A percentile compares a stretch with the other conserved stretches of the same genome.
phyloP scores from a whole-genome alignment of 2,888 invertebrate genomes.

The Onchidella celtica region DNA sequence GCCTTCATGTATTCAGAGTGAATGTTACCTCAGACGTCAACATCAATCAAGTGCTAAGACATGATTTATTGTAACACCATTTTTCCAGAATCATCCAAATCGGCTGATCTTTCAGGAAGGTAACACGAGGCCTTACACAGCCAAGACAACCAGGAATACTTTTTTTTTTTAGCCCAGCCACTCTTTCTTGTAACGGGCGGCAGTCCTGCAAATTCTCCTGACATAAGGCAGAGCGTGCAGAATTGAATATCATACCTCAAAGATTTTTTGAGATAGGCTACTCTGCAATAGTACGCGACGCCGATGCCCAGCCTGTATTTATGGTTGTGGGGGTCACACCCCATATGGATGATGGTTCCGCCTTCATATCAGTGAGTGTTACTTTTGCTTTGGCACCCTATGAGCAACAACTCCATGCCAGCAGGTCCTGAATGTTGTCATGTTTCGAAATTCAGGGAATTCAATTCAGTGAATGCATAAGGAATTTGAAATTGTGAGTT shows the following conservation, averaged over 20 bases:
- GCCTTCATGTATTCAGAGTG: conserved; percentile 21
- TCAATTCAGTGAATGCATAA: background rate
- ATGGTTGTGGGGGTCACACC: no score
- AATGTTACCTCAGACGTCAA: conserved; percentile 17
- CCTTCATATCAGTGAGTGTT: background rate
- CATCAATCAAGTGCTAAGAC: conserved; percentile 2
- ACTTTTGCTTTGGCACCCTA: conserved; percentile 14
- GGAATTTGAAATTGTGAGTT: background rate
- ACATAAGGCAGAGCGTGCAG: conserved; percentile 14
- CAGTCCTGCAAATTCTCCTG: conserved; percentile 25
- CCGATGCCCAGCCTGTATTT: conserved; percentile 21
- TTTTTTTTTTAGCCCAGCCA: conserved; percentile 12
- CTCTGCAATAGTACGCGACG: conserved; percentile 2
- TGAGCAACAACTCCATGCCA: background rate
- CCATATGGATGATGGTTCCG: no score
- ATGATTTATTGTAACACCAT: conserved; percentile 5
- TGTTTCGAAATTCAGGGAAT: conserved; percentile 4
- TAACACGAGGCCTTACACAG: background rate
- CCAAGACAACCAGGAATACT: background rate
- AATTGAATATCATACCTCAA: conserved; percentile 1
- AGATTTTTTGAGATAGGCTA: background rate
- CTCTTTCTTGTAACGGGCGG: conserved; percentile 15
- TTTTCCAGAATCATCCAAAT: conserved; percentile 11
- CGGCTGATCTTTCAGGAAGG: conserved; percentile 4
- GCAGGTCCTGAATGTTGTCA: conserved; percentile 4